Evolutionary conservation across 2,888 invertebrate species (phyloP).

Genomic region (Hylaea fasciaria): DNA sequence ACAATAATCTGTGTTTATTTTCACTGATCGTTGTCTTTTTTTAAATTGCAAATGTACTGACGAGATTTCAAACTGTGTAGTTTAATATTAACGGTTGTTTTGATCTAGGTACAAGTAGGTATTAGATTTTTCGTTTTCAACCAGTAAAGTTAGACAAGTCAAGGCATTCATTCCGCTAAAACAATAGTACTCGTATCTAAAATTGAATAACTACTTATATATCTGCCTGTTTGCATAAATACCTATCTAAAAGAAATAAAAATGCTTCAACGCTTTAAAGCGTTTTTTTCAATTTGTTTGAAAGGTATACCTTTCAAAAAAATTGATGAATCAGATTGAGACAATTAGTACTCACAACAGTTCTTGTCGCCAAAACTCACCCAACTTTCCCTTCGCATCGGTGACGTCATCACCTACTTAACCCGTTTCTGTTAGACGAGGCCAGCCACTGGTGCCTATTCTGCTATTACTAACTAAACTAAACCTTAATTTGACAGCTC

Average conservation of each 20-base stretch:
- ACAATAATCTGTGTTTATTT: conserved; percentile 63
- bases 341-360: background rate
- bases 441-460: conserved; percentile 63
- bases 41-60: conserved; percentile 51
- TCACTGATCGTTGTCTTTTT: conserved; percentile 55
- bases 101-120: too few species aligned
- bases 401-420: conserved; percentile 35
- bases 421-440: conserved; percentile 49
- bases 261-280: too few species aligned
- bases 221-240: too few species aligned
- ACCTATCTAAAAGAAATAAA: too few species aligned
- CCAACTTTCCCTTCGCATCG: conserved; percentile 26
- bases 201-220: too few species aligned
- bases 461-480: too few species aligned
- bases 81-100: conserved; percentile 19
- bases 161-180: too few species aligned
- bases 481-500: too few species aligned
- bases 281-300: too few species aligned
- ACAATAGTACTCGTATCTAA: too few species aligned
- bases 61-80: conserved; percentile 44
- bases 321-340: background rate
- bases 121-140: too few species aligned
- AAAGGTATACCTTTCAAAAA: background rate
- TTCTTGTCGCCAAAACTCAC: conserved; percentile 11
- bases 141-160: too few species aligned